These are phyloP conservation scores for Zygogramma bicolorata DNA, from an alignment of 2,888 invertebrate genomes.

Conservation along the genomic window DNA sequence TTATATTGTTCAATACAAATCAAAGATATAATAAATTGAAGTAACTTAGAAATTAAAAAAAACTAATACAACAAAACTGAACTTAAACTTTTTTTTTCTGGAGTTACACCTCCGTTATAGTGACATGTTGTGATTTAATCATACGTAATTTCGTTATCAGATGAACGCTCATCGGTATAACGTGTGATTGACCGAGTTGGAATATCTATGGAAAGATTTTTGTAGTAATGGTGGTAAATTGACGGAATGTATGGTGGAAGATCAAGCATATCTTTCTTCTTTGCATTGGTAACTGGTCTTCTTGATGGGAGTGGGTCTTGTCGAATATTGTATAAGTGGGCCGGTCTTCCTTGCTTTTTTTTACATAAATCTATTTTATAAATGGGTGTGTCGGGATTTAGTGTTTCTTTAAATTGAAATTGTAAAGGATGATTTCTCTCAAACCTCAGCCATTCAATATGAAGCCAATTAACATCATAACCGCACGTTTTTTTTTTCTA, in stretches of 20 bases:
- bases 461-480: constrained; percentile 14
- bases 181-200: background rate
- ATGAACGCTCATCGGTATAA: background rate
- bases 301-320: constrained; percentile 16
- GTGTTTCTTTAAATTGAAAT: constrained; percentile 21
- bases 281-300: constrained; percentile 5
- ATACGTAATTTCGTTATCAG: background rate
- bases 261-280: constrained; percentile 28
- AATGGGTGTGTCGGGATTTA: background rate
- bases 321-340: constrained; percentile 12
- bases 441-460: constrained; percentile 21
- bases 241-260: constrained; percentile 25
- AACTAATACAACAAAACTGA: background rate
- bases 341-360: constrained; percentile 11
- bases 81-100: background rate
- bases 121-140: background rate
- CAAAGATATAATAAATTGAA: background rate
- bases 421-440: constrained; percentile 14
- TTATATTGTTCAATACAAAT: background rate
- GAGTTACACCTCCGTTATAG: background rate
- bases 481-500: constrained; percentile 14
- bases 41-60: background rate
- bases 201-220: constrained; percentile 1
- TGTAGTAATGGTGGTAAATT: constrained; percentile 17
- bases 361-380: constrained; percentile 12